A percentile compares a stretch with the other conserved stretches of the same genome.
Conservation (phyloP, 2,888 invertebrate species). For the Nasonovia ribisnigri region DNA sequence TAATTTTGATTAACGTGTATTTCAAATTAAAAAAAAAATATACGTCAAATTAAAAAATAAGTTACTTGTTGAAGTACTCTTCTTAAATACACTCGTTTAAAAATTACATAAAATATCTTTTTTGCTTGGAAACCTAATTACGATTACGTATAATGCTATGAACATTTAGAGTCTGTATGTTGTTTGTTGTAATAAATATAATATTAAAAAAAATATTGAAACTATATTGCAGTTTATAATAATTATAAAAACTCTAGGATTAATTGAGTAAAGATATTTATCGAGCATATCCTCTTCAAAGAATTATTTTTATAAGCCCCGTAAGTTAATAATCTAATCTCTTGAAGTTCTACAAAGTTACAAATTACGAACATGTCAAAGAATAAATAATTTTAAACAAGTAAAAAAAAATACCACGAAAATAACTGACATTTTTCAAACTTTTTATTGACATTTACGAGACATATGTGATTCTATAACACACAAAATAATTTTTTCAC, state of each 20-base stretch:
- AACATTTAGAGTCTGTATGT: too few species aligned
- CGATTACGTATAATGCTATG: not conserved
- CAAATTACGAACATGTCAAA: not conserved
- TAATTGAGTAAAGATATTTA: not conserved
- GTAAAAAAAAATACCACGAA: not conserved
- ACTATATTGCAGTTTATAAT: not conserved
- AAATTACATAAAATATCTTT: not conserved
- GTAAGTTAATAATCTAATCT: not conserved
- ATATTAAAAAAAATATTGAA: not conserved
- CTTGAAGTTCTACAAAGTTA: not conserved
- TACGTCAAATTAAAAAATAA: not conserved
- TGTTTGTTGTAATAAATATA: not conserved
- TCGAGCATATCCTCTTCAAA: not conserved
- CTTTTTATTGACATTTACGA: not conserved
- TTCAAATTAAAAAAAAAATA: too few species aligned
- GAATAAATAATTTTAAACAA: not conserved
- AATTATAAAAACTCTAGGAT: not conserved
- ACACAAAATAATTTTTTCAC: not conserved
- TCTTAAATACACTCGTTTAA: too few species aligned
- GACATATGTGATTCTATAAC: not conserved
- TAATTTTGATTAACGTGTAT: not conserved
- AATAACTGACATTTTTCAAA: conserved; percentile 3
- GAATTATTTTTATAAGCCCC: not conserved
- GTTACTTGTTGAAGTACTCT: not conserved
- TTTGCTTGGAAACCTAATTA: not conserved